A percentile compares a stretch with the other conserved stretches of the same genome.
These are phyloP conservation scores for Crotalus helleri DNA, from an alignment of 2,113 vertebrate species.

Conservation along the genomic window DNA sequence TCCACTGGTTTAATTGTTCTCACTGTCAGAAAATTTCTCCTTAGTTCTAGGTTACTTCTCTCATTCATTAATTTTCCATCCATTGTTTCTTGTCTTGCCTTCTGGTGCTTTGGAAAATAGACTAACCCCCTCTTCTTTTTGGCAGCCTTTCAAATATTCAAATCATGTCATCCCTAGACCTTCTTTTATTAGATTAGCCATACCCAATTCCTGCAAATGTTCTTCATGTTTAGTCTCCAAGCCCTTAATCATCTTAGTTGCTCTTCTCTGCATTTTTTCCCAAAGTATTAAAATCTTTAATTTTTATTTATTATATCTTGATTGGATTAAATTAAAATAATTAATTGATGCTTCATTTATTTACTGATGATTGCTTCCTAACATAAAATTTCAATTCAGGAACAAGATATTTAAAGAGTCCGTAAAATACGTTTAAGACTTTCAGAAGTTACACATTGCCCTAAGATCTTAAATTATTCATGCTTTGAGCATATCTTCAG, in stretches of 20 bases:
- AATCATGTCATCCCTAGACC: background rate
- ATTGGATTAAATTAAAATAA: background rate
- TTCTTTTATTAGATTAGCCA: background rate
- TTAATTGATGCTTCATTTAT: background rate
- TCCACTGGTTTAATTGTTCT: background rate
- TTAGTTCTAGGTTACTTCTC: background rate
- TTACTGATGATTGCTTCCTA: background rate
- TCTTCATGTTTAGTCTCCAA: background rate
- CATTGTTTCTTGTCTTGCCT: background rate
- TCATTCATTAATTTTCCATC: background rate
- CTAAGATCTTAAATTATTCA: background rate
- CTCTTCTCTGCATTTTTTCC: background rate
- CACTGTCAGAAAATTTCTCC: background rate
- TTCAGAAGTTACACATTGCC: background rate
- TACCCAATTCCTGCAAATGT: background rate
- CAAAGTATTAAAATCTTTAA: background rate
- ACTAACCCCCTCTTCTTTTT: background rate
- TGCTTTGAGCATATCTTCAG: background rate
- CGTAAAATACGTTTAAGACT: background rate
- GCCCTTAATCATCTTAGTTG: background rate
- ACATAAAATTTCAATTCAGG: background rate
- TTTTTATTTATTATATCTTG: background rate
- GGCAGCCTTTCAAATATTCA: background rate
- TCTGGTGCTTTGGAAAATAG: background rate
- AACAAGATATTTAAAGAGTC: background rate